Evolutionary conservation across 2,113 vertebrate species (phyloP).

Genomic region (Macaca mulatta): DNA sequence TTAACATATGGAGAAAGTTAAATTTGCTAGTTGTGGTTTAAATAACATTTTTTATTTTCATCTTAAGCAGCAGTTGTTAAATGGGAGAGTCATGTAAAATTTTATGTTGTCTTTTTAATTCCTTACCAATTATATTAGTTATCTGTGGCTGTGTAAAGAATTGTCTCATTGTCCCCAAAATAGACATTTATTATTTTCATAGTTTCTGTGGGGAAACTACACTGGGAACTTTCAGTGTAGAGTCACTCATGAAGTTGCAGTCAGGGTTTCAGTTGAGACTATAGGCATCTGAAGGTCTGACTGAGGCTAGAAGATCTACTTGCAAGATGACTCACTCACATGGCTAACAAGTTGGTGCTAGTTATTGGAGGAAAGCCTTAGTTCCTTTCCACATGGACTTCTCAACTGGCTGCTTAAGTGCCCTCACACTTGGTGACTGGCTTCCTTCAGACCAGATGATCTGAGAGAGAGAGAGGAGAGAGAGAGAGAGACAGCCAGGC

Average conservation of each 20-base stretch:
- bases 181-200: slow-evolving; percentile 12
- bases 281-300: neutral
- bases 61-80: neutral
- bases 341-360: neutral
- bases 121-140: neutral
- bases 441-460: neutral
- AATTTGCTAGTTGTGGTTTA: slow-evolving; percentile 25
- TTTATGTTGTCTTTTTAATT: slow-evolving; percentile 12
- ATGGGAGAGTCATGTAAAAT: neutral
- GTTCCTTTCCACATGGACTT: neutral
- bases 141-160: neutral
- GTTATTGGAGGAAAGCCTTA: neutral
- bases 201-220: neutral
- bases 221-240: neutral
- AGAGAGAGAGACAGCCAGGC: neutral
- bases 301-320: neutral
- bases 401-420: neutral
- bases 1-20: slow-evolving; percentile 40
- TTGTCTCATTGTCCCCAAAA: neutral
- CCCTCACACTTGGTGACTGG: neutral
- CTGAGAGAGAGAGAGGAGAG: neutral
- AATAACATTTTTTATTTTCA: slow-evolving; percentile 33
- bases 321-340: neutral
- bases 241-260: neutral
- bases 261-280: neutral